These are phyloP conservation scores for Turritopsis rubra DNA, from an alignment of 30 jellyfish, hydroid and myxozoan species.

Conservation along the genomic window DNA sequence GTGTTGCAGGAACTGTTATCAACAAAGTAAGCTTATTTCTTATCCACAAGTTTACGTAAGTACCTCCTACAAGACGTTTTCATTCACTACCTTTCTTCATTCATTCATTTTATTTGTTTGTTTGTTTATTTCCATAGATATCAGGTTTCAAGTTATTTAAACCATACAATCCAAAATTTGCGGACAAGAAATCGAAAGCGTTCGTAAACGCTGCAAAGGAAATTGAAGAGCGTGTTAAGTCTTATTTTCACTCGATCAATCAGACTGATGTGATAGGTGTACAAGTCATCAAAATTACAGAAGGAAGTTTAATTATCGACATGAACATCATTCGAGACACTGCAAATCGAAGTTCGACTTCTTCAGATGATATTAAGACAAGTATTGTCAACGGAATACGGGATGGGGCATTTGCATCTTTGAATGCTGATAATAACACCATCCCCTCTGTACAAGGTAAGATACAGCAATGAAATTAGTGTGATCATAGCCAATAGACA, in stretches of 20 bases:
- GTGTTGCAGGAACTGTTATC: background rate
- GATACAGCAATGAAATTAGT: no score
- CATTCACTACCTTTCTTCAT: background rate
- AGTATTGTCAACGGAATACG: background rate
- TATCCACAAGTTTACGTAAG: background rate
- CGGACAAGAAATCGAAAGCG: background rate
- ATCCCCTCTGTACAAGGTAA: background rate
- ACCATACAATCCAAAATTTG: background rate
- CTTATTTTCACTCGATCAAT: background rate
- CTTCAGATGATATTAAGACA: slow-evolving; percentile 3
- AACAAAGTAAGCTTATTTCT: background rate
- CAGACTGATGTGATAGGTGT: background rate
- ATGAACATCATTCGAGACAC: background rate
- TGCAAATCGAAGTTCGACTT: background rate
- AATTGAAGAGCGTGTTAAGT: background rate
- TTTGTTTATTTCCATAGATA: background rate
- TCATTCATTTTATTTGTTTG: background rate
- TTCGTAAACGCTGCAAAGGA: background rate
- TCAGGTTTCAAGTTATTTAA: background rate
- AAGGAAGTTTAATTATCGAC: background rate
- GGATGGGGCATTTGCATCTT: background rate
- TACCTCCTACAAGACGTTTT: background rate
- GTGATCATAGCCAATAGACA: no score
- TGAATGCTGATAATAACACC: background rate
- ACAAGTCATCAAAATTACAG: background rate